A percentile compares a stretch with the other conserved stretches of the same genome.
Evolutionary conservation across 2,888 invertebrate species (phyloP).

Genomic region (Horisme vitalbata): DNA sequence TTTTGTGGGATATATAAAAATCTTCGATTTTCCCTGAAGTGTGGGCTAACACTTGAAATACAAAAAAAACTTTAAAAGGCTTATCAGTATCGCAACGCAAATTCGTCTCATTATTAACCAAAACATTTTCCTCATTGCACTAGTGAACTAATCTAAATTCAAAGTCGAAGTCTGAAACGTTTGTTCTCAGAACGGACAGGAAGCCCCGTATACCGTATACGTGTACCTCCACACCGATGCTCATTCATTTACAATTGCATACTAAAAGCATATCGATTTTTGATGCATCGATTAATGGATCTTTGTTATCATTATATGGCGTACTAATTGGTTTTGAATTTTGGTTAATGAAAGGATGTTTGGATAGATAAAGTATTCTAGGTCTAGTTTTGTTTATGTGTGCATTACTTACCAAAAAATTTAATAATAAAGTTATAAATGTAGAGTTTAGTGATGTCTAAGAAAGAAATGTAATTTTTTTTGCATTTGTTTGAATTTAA

Average conservation of each 20-base stretch:
- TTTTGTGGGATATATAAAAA: too few relatives aligned
- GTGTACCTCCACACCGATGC: slow-evolving; percentile 40
- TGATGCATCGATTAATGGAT: slow-evolving; percentile 31
- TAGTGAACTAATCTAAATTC: slow-evolving; percentile 30
- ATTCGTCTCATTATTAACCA: too few relatives aligned
- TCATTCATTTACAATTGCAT: slow-evolving; percentile 42
- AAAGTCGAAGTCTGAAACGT: slow-evolving; percentile 31
- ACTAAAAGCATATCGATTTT: slow-evolving; percentile 41
- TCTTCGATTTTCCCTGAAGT: too few relatives aligned
- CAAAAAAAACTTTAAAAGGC: too few relatives aligned
- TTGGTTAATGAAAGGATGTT: slow-evolving; percentile 17
- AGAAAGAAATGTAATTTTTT: too few relatives aligned
- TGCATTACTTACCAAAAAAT: too few relatives aligned
- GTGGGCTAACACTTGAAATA: too few relatives aligned
- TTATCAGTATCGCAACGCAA: too few relatives aligned
- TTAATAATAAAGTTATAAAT: too few relatives aligned
- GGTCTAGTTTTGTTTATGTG: slow-evolving; percentile 1
- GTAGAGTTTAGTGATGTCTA: too few relatives aligned
- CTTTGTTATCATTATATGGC: slow-evolving; percentile 27
- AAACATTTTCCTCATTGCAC: slow-evolving; percentile 23
- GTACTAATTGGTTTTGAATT: slow-evolving; percentile 17
- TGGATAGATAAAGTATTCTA: background rate
- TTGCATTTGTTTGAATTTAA: too few relatives aligned
- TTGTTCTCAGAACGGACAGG: slow-evolving; percentile 54
- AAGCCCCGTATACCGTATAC: slow-evolving; percentile 46